These are phyloP conservation scores for Anguilla marmorata DNA, from an alignment of 2,797 vertebrate species.

Conservation along the genomic window DNA sequence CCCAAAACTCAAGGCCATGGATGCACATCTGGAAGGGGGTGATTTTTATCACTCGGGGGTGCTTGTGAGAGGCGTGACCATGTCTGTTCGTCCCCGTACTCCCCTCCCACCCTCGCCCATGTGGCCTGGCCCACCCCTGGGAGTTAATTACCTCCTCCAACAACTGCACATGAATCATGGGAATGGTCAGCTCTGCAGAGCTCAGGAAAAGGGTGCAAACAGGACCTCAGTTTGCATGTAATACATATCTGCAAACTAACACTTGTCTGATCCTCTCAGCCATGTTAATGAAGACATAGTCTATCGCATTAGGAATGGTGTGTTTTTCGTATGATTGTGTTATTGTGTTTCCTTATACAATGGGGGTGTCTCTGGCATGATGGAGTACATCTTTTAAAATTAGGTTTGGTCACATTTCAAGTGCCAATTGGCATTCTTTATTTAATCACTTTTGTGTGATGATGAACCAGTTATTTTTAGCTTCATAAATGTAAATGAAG, in stretches of 20 bases:
- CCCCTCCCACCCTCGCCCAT: not conserved
- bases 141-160: slow-evolving; percentile 10
- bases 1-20: slow-evolving; percentile 19
- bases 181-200: not conserved
- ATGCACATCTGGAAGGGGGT: slow-evolving; percentile 36
- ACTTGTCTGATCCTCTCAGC: not conserved
- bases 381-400: not conserved
- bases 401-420: not conserved
- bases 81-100: not conserved
- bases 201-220: not conserved
- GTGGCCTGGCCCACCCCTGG: not conserved
- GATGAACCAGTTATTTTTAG: not conserved
- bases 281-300: not conserved
- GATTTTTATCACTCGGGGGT: not conserved
- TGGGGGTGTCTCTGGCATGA: not conserved
- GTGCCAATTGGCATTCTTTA: slow-evolving; percentile 23
- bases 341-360: too few species aligned
- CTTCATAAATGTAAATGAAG: not conserved
- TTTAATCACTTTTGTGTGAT: slow-evolving; percentile 16
- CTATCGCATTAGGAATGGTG: not conserved
- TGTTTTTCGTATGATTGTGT: not conserved
- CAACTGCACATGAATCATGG: slow-evolving; percentile 4
- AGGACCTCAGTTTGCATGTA: not conserved
- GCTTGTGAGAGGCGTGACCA: not conserved
- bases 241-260: not conserved